Percentiles rank a stretch among this genome's conserved stretches.
phyloP scores from a whole-genome alignment of 2,113 vertebrate genomes.

The Micronisus gabar region DNA sequence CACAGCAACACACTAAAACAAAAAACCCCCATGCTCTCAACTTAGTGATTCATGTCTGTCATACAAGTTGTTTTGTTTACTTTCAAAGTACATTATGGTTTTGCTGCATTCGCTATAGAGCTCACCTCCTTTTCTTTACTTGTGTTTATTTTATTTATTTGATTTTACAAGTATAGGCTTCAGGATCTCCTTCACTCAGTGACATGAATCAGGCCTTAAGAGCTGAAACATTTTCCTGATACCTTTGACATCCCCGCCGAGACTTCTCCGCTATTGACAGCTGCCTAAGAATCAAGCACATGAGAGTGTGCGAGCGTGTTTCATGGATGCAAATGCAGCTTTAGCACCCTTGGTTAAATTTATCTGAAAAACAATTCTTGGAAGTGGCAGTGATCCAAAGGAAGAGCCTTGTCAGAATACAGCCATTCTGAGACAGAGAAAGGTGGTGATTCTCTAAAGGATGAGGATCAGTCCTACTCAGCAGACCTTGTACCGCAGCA shows the following conservation, averaged over 20 bases:
- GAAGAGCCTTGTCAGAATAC: background rate
- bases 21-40: background rate
- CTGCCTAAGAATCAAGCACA: background rate
- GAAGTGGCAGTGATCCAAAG: background rate
- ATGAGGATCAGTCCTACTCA: background rate
- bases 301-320: background rate
- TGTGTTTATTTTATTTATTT: background rate
- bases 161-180: background rate
- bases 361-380: background rate
- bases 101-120: background rate
- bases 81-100: background rate
- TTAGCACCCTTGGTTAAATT: background rate
- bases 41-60: background rate
- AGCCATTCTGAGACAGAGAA: background rate
- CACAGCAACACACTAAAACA: background rate
- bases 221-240: background rate
- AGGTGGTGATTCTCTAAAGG: background rate
- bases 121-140: background rate
- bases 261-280: background rate
- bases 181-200: background rate
- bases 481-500: background rate
- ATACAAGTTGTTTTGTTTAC: background rate
- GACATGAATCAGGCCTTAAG: background rate
- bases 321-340: background rate
- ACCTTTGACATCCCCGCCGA: background rate